Conservation (phyloP, 2,888 invertebrate species). For the Palloptera scutellata region DNA sequence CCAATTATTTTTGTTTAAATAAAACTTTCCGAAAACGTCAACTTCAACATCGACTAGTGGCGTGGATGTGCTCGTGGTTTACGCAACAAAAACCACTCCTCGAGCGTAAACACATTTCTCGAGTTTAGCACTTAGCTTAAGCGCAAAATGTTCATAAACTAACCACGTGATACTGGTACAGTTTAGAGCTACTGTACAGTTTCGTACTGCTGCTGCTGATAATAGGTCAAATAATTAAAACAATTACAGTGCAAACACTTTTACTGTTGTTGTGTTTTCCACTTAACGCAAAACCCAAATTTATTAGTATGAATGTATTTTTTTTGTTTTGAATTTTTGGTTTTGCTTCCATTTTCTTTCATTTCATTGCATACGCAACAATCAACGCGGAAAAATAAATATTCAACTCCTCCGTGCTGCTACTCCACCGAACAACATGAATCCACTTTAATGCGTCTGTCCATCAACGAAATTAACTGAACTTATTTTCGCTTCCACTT, state of each 20-base stretch:
- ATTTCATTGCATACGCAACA: conserved; percentile 20
- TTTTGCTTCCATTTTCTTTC: conserved; percentile 23
- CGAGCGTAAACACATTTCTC: background rate
- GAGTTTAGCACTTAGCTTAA: conserved; percentile 1
- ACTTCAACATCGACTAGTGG: background rate
- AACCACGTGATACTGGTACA: no score
- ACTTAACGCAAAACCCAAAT: conserved; percentile 10
- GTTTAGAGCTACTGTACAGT: background rate
- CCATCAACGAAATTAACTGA: conserved; percentile 42
- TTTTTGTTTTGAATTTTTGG: conserved; percentile 15
- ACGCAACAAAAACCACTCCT: background rate
- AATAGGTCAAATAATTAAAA: conserved; percentile 23
- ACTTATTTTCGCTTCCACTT: background rate
- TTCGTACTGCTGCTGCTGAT: background rate
- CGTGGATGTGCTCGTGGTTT: no score
- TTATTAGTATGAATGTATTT: background rate
- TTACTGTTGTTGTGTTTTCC: background rate
- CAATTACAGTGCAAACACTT: conserved; percentile 3
- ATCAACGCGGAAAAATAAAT: conserved; percentile 21
- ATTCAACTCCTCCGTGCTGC: background rate
- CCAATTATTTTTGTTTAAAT: background rate
- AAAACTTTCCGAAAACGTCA: background rate
- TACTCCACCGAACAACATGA: conserved; percentile 3
- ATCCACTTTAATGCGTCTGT: conserved; percentile 32
- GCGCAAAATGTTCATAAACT: no score